phyloP scores from a whole-genome alignment of 2,113 vertebrate genomes.

The Gadus macrocephalus region DNA sequence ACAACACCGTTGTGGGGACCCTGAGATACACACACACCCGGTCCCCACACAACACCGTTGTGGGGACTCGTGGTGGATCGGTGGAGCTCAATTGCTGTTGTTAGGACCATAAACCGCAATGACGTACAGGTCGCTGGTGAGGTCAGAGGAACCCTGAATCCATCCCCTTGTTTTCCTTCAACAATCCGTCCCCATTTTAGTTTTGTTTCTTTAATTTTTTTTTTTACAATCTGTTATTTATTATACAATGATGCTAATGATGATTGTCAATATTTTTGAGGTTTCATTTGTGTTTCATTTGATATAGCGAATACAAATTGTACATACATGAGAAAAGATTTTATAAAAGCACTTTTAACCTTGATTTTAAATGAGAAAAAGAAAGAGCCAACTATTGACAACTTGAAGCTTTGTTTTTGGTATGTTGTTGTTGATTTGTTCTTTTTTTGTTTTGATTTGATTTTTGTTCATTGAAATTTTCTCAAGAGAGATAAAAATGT shows the following conservation, averaged over 20 bases:
- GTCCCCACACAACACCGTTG: no score
- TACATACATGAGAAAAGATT: conserved; percentile 91
- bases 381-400: conserved; percentile 78
- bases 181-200: conserved; percentile 42
- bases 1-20: no score
- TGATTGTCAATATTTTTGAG: conserved; percentile 65
- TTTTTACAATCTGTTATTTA: conserved; percentile 68
- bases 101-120: no score
- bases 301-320: conserved; percentile 89
- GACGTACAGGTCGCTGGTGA: conserved; percentile 48
- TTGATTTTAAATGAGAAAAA: conserved; percentile 87
- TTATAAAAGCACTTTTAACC: conserved; percentile 99
- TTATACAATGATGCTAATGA: conserved; percentile 72
- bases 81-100: no score
- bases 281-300: conserved; percentile 62
- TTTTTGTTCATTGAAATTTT: conserved; percentile 77
- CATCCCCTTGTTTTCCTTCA: conserved; percentile 60
- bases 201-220: conserved; percentile 19
- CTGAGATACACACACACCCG: no score
- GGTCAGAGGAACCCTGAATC: conserved; percentile 53
- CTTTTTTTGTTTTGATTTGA: conserved; percentile 5
- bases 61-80: no score
- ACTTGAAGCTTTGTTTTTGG: conserved; percentile 79
- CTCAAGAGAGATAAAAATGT: conserved; percentile 77
- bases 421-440: conserved; percentile 26